phyloP scores from a whole-genome alignment of 1,140 invertebrate genomes.

The Leptinotarsa texana region DNA sequence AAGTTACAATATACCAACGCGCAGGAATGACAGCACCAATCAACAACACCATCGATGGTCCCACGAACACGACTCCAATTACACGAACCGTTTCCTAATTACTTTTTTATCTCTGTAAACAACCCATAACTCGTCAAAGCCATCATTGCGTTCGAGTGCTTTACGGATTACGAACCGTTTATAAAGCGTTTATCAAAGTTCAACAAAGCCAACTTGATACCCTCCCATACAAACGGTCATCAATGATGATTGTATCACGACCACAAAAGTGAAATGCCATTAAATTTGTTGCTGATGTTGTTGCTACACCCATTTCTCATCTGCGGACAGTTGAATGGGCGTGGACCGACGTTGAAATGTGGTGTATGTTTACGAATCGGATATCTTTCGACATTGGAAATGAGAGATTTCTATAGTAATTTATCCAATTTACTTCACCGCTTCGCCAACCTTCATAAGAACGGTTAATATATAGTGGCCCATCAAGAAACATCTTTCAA shows the following conservation, averaged over 20 bases:
- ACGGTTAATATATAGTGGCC: too few relatives aligned
- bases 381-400: background rate
- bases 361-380: background rate
- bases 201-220: slow-evolving; percentile 5
- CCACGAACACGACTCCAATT: too few relatives aligned
- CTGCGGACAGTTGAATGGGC: background rate
- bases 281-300: background rate
- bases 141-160: background rate
- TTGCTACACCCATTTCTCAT: background rate
- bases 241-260: slow-evolving; percentile 5
- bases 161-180: background rate
- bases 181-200: slow-evolving; percentile 6
- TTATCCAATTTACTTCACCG: too few relatives aligned
- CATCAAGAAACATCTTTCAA: too few relatives aligned
- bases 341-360: background rate
- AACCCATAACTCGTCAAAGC: too few relatives aligned
- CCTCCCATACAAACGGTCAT: slow-evolving; percentile 5
- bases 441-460: too few relatives aligned
- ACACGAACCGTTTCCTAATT: too few relatives aligned
- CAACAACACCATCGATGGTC: too few relatives aligned
- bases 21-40: too few relatives aligned
- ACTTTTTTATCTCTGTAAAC: too few relatives aligned
- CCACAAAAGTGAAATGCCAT: slow-evolving; percentile 4
- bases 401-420: background rate
- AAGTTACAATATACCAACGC: too few relatives aligned